A percentile compares a stretch with the other conserved stretches of the same genome.
Evolutionary conservation across 1,140 invertebrate species (phyloP).

Genomic region (Macrocentrus cingulum): DNA sequence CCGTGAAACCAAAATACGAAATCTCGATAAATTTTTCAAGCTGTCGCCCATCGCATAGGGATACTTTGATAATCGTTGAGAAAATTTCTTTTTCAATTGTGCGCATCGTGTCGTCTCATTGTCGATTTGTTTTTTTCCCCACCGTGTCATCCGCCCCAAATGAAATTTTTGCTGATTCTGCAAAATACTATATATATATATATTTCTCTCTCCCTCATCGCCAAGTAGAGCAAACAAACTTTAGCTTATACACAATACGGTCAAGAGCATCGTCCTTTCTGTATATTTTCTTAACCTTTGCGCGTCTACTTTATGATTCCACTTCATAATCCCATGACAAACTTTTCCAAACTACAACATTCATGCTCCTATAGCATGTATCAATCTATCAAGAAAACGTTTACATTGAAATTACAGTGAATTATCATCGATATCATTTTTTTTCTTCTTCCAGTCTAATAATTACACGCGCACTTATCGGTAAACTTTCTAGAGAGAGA

Average conservation of each 20-base stretch:
- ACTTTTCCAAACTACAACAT: constrained; percentile 27
- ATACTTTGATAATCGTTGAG: neutral
- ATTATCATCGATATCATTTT: neutral
- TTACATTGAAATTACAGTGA: no score
- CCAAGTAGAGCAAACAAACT: constrained; percentile 47
- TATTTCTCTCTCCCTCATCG: constrained; percentile 41
- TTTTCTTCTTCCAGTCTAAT: no score
- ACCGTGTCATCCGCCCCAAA: no score
- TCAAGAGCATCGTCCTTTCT: constrained; percentile 38
- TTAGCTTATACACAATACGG: constrained; percentile 41
- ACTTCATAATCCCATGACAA: constrained; percentile 21
- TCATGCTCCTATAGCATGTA: constrained; percentile 22
- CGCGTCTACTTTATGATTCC: constrained; percentile 17
- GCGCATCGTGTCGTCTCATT: neutral
- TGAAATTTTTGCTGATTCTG: constrained; percentile 46
- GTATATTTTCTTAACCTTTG: neutral
- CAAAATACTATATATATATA: constrained; percentile 40
- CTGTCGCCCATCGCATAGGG: constrained; percentile 23
- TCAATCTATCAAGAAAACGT: constrained; percentile 14
- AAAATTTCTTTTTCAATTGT: no score
- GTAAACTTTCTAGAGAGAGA: no score
- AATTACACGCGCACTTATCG: no score
- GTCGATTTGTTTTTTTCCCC: neutral
- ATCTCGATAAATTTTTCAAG: constrained; percentile 34
- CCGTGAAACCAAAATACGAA: constrained; percentile 18